Percentiles rank a stretch among this genome's conserved stretches.
Conservation (phyloP, 2,888 invertebrate genomes). For the Spatulosminthurus flaviceps region DNA sequence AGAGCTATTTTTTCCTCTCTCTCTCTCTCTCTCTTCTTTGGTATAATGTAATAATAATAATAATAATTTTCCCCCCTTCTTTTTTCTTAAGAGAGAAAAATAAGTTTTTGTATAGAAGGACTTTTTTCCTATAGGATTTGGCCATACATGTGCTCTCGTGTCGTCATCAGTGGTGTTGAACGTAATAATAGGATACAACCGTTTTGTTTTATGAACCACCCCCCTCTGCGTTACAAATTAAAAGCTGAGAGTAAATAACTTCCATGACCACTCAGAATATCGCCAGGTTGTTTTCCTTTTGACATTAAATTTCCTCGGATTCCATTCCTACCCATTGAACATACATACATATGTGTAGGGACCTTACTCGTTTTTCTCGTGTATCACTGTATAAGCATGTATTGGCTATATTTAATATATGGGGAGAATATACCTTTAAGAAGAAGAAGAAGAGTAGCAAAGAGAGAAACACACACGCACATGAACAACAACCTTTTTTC, state of each 20-base stretch:
- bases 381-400: too few relatives aligned
- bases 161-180: constrained; percentile 47
- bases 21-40: too few relatives aligned
- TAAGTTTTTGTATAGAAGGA: too few relatives aligned
- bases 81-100: too few relatives aligned
- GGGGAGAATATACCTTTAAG: too few relatives aligned
- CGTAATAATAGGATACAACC: constrained; percentile 61
- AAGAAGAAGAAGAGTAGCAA: constrained; percentile 11
- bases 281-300: constrained; percentile 51
- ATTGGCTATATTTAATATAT: too few relatives aligned
- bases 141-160: constrained; percentile 27
- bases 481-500: not conserved
- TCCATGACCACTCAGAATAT: constrained; percentile 46
- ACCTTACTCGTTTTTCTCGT: not conserved
- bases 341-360: not conserved
- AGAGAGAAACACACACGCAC: not conserved
- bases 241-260: constrained; percentile 53
- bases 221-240: constrained; percentile 61
- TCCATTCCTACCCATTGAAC: too few relatives aligned
- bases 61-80: too few relatives aligned
- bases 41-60: not conserved
- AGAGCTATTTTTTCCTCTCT: too few relatives aligned
- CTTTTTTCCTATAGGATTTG: constrained; percentile 40
- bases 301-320: constrained; percentile 16
- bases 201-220: constrained; percentile 62